These are phyloP conservation scores for Peromyscus nudipes DNA, from an alignment of 2,797 vertebrate species.

Conservation along the genomic window DNA sequence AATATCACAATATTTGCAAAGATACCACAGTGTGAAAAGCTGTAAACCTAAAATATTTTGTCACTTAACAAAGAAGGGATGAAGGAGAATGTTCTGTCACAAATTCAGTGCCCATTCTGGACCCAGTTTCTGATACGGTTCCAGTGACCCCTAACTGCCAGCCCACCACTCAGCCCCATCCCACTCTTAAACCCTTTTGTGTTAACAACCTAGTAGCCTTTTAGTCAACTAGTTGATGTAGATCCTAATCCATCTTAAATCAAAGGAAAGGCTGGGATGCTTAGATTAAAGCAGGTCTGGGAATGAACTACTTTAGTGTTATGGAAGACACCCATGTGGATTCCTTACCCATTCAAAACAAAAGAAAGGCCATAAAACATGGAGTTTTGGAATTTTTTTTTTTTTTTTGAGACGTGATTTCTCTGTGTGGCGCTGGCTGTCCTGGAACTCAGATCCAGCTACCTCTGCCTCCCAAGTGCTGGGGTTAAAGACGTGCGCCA, in stretches of 20 bases:
- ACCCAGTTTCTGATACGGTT: not conserved
- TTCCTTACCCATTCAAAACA: slow-evolving; percentile 40
- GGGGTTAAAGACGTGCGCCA: not conserved
- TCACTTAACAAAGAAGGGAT: not conserved
- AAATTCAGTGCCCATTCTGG: not conserved
- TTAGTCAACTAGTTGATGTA: slow-evolving; percentile 16
- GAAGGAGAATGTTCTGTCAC: not conserved
- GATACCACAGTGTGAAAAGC: slow-evolving; percentile 25
- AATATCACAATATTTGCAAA: slow-evolving; percentile 30
- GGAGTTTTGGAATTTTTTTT: not conserved
- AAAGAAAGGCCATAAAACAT: slow-evolving; percentile 46
- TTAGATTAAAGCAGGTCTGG: slow-evolving; percentile 22
- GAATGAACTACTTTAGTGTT: slow-evolving; percentile 61
- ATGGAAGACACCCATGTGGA: not conserved
- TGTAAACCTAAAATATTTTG: not conserved
- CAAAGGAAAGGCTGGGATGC: slow-evolving; percentile 21
- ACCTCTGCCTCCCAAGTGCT: not conserved
- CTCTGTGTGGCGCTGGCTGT: not conserved
- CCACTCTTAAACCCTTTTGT: not conserved
- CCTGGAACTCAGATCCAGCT: not conserved
- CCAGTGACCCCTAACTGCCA: not conserved
- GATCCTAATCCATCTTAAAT: slow-evolving; percentile 45
- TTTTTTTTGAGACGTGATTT: not conserved
- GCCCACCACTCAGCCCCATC: not conserved
- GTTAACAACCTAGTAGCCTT: not conserved